Base-by-base conservation (phyloP, 30 jellyfish, hydroid and myxozoan species). In the Chrysaora quinquecirrha region DNA sequence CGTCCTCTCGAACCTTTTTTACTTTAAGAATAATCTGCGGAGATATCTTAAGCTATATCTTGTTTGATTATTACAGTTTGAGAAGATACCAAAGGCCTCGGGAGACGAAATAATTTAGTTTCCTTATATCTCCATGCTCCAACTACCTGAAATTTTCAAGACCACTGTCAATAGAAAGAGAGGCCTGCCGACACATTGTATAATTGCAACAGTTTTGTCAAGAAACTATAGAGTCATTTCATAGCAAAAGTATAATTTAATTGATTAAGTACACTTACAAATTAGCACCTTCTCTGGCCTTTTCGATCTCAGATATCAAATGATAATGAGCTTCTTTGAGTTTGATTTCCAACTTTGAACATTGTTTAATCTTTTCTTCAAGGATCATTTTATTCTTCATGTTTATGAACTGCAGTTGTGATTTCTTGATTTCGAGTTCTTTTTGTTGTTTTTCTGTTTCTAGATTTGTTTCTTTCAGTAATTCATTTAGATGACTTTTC, bases 381-480 rank as follows among this genome's bases (percentile, higher is more conserved):
- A 78, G 74, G 16, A 78, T 62, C 4, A 31, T n/a, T n/a, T 64
- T 68, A 32, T 78, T 78, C 33, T 38, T 63, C n/a, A 78, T 23
- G 63, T 78, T 78, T 11, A 78, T n/a, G 54, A 34, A 78, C 30
- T 78, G 82, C 82, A 63, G 47, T 25, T 77, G 74, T 21, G 89
- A 68, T 27, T 65, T 63, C 60, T 64, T 69, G 19, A 38, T 23
- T 1, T 48, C 64, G 24, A 78, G 33, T 10, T 63, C 70, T 2
- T 38, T 46, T 7, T 78, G 72, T 6, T 64, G 71, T 47, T 64
- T 56, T 34, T 78, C 89, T 27, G 56, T 64, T 9, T 63, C 82
- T 0, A 18, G 16, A 14, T 54, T 35, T 25, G 82, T 18, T 24
- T 78, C 62, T 33, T 78, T 64, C 63, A 64, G 18, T 23, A 43